Evolutionary conservation across 2,888 invertebrate genomes (phyloP).

Genomic region (Leptinotarsa juncta): DNA sequence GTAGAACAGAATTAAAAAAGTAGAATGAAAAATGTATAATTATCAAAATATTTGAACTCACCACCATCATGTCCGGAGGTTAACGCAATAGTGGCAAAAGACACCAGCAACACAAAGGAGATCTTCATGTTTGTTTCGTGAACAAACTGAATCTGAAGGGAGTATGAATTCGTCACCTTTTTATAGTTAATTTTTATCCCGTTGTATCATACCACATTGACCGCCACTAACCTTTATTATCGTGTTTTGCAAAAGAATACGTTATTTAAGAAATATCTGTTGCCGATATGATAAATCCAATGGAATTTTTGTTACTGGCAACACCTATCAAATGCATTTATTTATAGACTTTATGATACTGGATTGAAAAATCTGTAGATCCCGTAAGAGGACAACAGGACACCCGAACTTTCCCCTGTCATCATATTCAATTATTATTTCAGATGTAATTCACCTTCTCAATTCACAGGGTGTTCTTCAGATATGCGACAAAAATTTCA

Average conservation of each 20-base stretch:
- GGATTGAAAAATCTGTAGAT: too few species aligned
- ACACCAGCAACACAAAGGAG: slow-evolving; percentile 23
- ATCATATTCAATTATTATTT: too few species aligned
- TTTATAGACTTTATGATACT: too few species aligned
- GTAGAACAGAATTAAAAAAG: not conserved
- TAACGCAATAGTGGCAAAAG: slow-evolving; percentile 21
- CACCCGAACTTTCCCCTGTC: too few species aligned
- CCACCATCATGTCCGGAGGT: slow-evolving; percentile 2
- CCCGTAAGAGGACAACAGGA: too few species aligned
- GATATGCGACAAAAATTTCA: too few species aligned
- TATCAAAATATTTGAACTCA: slow-evolving; percentile 14
- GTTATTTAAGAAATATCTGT: not conserved
- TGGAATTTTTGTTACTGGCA: not conserved
- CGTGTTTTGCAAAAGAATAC: not conserved
- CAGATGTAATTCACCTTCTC: too few species aligned
- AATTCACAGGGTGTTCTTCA: too few species aligned
- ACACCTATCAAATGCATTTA: not conserved
- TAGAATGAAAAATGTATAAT: not conserved
- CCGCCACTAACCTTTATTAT: not conserved
- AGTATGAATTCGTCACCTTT: not conserved
- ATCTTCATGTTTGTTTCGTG: slow-evolving; percentile 30
- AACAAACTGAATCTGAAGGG: not conserved
- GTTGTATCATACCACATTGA: not conserved
- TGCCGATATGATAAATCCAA: not conserved
- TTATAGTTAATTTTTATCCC: not conserved